Percentiles rank a stretch among this genome's conserved stretches.
Evolutionary conservation across 2,888 invertebrate species (phyloP).

Genomic region (Zeuzera pyrina): DNA sequence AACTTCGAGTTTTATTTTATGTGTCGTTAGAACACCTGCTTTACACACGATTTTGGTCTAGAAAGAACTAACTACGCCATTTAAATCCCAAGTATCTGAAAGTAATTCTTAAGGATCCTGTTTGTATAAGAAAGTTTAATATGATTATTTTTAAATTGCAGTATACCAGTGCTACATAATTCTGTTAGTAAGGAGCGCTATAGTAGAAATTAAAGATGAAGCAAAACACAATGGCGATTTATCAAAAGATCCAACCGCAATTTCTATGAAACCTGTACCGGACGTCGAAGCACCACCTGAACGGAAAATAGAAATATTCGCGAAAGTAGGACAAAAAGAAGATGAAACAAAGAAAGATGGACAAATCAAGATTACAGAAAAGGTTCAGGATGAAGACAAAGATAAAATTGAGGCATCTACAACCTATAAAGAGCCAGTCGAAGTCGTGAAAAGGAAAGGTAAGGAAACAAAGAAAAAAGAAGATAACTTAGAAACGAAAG

Average conservation of each 20-base stretch:
- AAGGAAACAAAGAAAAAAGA: background rate
- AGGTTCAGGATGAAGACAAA: background rate
- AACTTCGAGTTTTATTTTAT: too few species aligned
- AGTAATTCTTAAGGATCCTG: too few species aligned
- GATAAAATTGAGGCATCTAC: too few species aligned
- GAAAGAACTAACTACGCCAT: too few species aligned
- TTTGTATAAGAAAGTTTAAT: too few species aligned
- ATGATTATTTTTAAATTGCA: constrained; percentile 20
- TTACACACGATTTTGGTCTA: too few species aligned
- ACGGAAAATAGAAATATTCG: background rate
- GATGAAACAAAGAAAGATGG: constrained; percentile 4
- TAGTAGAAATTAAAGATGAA: constrained; percentile 34
- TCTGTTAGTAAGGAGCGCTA: constrained; percentile 38
- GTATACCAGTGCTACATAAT: constrained; percentile 43
- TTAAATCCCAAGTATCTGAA: too few species aligned
- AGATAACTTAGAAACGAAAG: background rate
- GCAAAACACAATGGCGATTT: constrained; percentile 12
- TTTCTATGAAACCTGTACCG: constrained; percentile 15
- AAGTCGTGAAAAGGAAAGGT: background rate
- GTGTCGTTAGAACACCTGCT: too few species aligned
- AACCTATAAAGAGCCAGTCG: background rate
- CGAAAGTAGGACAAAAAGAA: constrained; percentile 2
- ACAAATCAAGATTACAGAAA: constrained; percentile 5
- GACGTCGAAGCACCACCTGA: constrained; percentile 18
- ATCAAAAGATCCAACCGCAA: constrained; percentile 13